Evolutionary conservation across 2,797 vertebrate genomes (phyloP), one percentile per base, ranked within the genome.

Genomic region (Rhincodon typus): DNA sequence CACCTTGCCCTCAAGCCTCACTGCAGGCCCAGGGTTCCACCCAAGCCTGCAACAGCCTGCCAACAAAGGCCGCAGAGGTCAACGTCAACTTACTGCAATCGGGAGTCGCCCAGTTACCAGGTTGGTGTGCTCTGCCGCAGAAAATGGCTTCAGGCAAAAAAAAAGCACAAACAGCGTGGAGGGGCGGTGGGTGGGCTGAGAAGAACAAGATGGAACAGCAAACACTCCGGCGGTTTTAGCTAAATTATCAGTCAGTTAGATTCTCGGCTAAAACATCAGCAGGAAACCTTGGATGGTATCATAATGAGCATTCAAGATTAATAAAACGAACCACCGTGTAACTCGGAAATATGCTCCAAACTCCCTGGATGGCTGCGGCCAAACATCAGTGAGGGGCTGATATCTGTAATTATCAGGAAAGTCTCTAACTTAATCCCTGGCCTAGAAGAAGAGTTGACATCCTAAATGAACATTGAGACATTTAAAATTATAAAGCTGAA

Each of bases 21-120:
- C 96, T 96, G 3, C 72, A 86, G 17, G 95, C 96, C 0, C 96
- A 91, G 86, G 96, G 96, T 38, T 70, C 96, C 1, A 96, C 62
- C 94, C 96, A 97, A 95, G 96, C 95, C 30, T 90, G 87, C 74
- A 38, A 96, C 46, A 96, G 96, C 0, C 96, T 97, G 79, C 97
- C 97, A 93, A 97, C 96, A 90, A 96, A 96, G 84, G 96, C 97
- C 96, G 97, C 98, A 95, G 97, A 98, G 95, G 96, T 98, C 96
- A 98, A 97, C 96, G 97, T 97, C 79, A 97, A 98, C 91, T 97
- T 98, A 96, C 97, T 98, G 95, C 96, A 97, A 38, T 98, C 98
- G 0, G 98, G 97, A 2, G 97, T 97, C 27, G 67, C 98, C 87
- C 96, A 97, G 30, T 96, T 98, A 50, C 98, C 98, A 96, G 98